phyloP scores from a whole-genome alignment of 1,140 invertebrate species.

The Microvelia longipes region DNA sequence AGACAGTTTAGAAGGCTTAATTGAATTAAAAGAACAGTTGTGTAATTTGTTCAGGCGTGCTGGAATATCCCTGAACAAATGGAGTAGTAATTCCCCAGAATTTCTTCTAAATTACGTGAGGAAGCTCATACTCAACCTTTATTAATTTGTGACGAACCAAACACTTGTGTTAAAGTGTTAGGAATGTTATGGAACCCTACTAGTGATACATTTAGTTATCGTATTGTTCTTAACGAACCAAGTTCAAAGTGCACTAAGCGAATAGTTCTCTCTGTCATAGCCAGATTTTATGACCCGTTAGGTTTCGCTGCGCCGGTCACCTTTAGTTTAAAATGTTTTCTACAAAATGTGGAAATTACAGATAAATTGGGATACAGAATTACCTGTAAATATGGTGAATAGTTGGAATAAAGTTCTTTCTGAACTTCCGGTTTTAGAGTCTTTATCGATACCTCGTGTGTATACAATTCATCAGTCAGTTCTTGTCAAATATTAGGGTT shows the following conservation, averaged over 20 bases:
- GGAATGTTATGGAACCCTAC: neutral
- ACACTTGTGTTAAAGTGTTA: neutral
- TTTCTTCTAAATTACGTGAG: neutral
- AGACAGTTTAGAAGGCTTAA: too few relatives aligned
- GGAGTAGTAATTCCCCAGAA: neutral
- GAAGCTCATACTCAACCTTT: neutral
- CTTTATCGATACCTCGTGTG: neutral
- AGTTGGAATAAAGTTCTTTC: neutral
- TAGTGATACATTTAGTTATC: neutral
- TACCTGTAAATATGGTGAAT: neutral
- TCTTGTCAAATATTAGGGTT: slow-evolving; percentile 21
- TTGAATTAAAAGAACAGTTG: too few relatives aligned
- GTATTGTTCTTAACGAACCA: neutral
- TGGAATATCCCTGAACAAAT: neutral
- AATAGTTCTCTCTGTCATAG: neutral
- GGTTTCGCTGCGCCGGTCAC: neutral
- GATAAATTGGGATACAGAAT: neutral
- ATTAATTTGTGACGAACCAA: neutral
- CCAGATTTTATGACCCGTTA: neutral
- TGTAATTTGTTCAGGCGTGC: too few relatives aligned
- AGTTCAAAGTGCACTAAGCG: neutral
- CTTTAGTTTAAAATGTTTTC: neutral
- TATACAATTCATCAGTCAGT: neutral
- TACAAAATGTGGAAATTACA: neutral
- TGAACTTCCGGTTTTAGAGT: neutral